These are phyloP conservation scores for Serripes groenlandicus DNA, from an alignment of 2,888 invertebrate genomes.

Conservation along the genomic window DNA sequence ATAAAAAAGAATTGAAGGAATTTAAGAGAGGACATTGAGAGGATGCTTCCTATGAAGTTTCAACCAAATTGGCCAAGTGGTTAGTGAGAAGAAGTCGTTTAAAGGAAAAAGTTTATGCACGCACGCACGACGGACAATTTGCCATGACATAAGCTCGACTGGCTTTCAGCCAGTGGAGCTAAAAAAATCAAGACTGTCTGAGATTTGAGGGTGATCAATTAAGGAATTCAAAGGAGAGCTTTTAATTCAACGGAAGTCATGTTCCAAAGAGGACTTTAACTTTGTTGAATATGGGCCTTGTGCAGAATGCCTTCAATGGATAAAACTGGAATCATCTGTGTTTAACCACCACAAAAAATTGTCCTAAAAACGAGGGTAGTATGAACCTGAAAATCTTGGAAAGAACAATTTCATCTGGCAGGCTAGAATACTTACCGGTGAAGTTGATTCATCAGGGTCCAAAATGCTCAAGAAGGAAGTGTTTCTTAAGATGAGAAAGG, in stretches of 20 bases:
- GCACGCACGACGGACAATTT: no score
- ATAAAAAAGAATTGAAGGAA: no score
- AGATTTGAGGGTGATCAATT: constrained; percentile 36
- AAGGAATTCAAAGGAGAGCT: constrained; percentile 36
- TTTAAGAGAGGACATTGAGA: no score
- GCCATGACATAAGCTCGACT: no score
- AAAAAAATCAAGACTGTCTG: constrained; percentile 27
- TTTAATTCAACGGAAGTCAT: constrained; percentile 17
- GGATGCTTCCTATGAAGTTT: no score
- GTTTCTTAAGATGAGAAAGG: constrained; percentile 1
- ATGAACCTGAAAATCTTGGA: not conserved
- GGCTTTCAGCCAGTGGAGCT: no score
- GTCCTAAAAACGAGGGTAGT: constrained; percentile 6
- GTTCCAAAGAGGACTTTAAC: constrained; percentile 1
- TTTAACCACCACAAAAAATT: constrained; percentile 12
- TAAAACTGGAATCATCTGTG: constrained; percentile 14
- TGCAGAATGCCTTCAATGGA: constrained; percentile 42
- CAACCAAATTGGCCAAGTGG: no score
- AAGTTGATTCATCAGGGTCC: not conserved
- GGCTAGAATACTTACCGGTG: constrained; percentile 2
- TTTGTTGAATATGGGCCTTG: constrained; percentile 37
- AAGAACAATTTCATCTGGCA: not conserved
- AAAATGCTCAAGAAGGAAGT: constrained; percentile 3
- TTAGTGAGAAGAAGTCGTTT: no score
- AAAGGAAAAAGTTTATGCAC: no score